These are phyloP conservation scores for Cyphomyrmex costatus DNA, from an alignment of 1,140 invertebrate species.

Conservation along the genomic window DNA sequence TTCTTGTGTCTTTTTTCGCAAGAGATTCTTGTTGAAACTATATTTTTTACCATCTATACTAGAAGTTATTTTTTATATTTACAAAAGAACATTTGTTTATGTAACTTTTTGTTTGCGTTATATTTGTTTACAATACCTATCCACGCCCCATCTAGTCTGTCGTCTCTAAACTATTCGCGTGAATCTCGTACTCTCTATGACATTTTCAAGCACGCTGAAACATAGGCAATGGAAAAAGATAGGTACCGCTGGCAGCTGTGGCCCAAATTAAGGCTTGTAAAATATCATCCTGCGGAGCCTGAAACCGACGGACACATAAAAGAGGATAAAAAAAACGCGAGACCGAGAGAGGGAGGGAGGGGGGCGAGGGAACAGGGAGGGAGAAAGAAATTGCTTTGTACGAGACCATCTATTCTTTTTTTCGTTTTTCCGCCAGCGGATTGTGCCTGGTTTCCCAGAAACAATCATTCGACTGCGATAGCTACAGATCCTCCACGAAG, in stretches of 20 bases:
- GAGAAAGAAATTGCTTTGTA: background rate
- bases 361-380: background rate
- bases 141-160: background rate
- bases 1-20: background rate
- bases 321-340: background rate
- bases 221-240: background rate
- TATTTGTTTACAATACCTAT: background rate
- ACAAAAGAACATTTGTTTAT: conserved; percentile 9
- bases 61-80: conserved; percentile 7
- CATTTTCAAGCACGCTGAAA: conserved; percentile 2
- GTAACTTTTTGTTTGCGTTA: background rate
- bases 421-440: conserved; percentile 8
- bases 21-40: background rate
- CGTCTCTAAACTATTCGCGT: background rate
- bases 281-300: conserved; percentile 47
- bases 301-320: conserved; percentile 51
- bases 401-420: conserved; percentile 4
- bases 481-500: conserved; percentile 10
- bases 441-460: conserved; percentile 26
- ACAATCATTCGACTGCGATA: conserved; percentile 36
- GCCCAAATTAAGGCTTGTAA: conserved; percentile 57
- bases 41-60: background rate
- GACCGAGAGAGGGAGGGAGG: background rate
- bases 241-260: conserved; percentile 26
- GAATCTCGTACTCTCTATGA: background rate